phyloP scores from a whole-genome alignment of 1,140 invertebrate genomes.

The Mizuhopecten yessoensis region DNA sequence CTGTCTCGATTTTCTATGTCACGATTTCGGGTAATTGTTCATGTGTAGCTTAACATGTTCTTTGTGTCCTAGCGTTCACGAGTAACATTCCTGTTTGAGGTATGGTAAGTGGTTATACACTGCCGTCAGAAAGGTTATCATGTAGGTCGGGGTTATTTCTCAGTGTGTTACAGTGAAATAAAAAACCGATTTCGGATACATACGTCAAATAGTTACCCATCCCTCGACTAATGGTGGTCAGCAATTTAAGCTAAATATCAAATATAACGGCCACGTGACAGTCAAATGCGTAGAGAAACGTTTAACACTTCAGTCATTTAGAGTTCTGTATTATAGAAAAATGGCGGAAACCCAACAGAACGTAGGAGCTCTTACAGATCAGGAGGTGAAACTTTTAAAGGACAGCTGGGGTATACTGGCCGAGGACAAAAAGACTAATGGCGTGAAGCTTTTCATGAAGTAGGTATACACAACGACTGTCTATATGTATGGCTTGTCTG shows the following conservation, averaged over 20 bases:
- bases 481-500: background rate
- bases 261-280: background rate
- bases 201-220: background rate
- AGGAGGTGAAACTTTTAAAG: background rate
- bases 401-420: background rate
- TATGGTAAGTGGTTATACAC: background rate
- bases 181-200: background rate
- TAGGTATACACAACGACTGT: background rate
- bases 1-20: too few species aligned
- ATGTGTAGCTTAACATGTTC: too few species aligned
- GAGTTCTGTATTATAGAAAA: background rate
- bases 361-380: background rate
- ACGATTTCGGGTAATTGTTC: too few species aligned
- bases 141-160: background rate
- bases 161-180: background rate
- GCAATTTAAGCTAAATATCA: background rate
- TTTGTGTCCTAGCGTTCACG: too few species aligned
- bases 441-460: slow-evolving; percentile 25
- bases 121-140: background rate
- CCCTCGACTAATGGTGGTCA: background rate
- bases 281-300: background rate
- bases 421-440: background rate
- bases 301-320: background rate
- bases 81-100: background rate
- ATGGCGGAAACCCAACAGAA: background rate